phyloP scores from a whole-genome alignment of 2,113 vertebrate species.

The Hippopotamus amphibius region DNA sequence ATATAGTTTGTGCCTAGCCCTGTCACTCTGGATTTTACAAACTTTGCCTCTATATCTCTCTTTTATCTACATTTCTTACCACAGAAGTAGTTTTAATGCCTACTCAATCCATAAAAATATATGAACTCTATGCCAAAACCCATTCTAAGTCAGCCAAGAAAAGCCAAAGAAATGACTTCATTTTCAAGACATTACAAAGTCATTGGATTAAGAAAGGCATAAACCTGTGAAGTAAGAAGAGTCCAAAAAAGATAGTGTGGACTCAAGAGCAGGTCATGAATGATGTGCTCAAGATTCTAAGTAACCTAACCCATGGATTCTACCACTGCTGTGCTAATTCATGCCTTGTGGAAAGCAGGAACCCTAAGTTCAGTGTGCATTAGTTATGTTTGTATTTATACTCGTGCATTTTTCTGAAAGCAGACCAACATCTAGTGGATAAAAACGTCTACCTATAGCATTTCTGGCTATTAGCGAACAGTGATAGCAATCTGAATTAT shows the following conservation, averaged over 20 bases:
- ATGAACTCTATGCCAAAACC: neutral
- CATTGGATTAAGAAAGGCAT: neutral
- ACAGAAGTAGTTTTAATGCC: neutral
- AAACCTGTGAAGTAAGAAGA: neutral
- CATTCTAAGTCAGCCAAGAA: neutral
- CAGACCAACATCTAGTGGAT: slow-evolving; percentile 9
- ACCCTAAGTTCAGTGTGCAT: neutral
- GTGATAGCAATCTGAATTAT: slow-evolving; percentile 66
- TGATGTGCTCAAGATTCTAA: neutral
- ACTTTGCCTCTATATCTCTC: neutral
- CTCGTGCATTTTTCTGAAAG: slow-evolving; percentile 28
- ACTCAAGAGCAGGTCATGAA: neutral
- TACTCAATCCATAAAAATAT: neutral
- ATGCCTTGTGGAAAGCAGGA: neutral
- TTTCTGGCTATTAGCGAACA: slow-evolving; percentile 52
- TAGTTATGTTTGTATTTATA: slow-evolving; percentile 34
- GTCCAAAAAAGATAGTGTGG: neutral
- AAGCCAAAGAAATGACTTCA: neutral
- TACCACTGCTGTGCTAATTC: neutral
- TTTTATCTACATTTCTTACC: neutral
- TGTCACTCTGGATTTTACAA: neutral
- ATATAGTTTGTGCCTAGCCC: neutral
- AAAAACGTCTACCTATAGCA: slow-evolving; percentile 48
- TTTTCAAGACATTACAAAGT: neutral
- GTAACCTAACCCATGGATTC: neutral